Evolutionary conservation across 2,888 invertebrate genomes (phyloP), one percentile per base, ranked within the genome.

Genomic region (Aleiodes alternator): DNA sequence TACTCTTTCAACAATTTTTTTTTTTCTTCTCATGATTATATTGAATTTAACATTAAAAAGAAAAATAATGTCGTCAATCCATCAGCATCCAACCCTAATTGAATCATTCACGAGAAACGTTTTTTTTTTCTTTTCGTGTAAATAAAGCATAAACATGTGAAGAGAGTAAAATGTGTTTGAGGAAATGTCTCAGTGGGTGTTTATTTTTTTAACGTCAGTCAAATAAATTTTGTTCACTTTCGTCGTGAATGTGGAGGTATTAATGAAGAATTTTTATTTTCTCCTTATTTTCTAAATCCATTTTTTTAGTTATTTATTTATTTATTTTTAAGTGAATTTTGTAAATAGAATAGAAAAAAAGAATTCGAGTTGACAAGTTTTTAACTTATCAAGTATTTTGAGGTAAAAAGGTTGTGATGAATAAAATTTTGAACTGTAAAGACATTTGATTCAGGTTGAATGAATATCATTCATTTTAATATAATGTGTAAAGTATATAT

Each of bases 121-220:
- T 23, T 23, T 14, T 14, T 12, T 11, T 64, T 64, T 23, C 23
- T 48, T 16, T 57, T 51, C 34, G 48, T 64, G 75, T 51, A 56
- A 56, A 69, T 57, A 73, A 16, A 59, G 57, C 66, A 51, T 70
- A 71, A 72, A 75, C 23, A 38, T 31, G 31, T 50, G 68, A 23
- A 23, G 43, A 14, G 34, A 23, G 61, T 16, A 53, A 29, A 70
- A 59, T 48, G 56, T 56, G 70, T 43, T 53, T 61, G 69, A 38
- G 76, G 64, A 64, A 64, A 78, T 78, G 76, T 76, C 74, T 76
- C 74, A 73, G 55, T 38, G 73, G 69, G 66, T 59, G 76, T 75
- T 74, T 78, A 73, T 78, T 76, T 76, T 43, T 14, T 16, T 48
- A n/a, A 34, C 64, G 64, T 64, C 64, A 43, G 34, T 43, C 29